Base-by-base conservation (phyloP, 2,113 vertebrate genomes). In the Apus apus region DNA sequence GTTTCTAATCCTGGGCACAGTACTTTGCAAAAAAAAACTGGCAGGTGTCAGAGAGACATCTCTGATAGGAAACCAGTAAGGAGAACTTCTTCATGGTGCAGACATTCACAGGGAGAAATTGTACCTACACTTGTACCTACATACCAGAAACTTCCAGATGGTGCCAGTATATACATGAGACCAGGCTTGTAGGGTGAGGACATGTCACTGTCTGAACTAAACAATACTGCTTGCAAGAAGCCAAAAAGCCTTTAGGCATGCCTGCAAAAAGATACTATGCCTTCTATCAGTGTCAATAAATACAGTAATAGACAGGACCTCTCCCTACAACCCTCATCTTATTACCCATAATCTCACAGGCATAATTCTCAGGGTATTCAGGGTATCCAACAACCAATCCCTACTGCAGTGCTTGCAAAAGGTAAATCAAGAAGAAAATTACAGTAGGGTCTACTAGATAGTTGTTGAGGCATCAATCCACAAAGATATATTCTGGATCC, bases 51-150 rank as follows among this genome's bases (percentile, higher is more conserved):
- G 30, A 40, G 36, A 78, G 34, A 62, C 19, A 72, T 2, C 15
- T 53, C 10, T 53, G 18, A 62, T 36, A 21, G 34, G 30, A 89
- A 58, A 87, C 71, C 53, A 81, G 9, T 8, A 58, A 56, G 51
- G 2, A 45, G 53, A 29, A 36, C 23, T 91, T 73, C 43, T 72
- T 61, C 20, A 25, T 60, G 57, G 36, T 57, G 56, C 53, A 65
- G 34, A 60, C 25, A 71, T 5, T 32, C 15, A 43, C 21, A 87
- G 32, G 6, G 10, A 65, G 4, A 65, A 56, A 23, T 29, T 61
- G 19, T 48, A 60, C 0, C n/a, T 27, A 62, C 2, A 56, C 27
- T 29, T 61, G 19, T 48, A 60, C 0, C n/a, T 27, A 62, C 2
- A 51, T 2, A 25, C 17, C 23, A 57, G 40, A 76, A 89, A 66